Evolutionary conservation across 2,113 vertebrate species (phyloP).

Genomic region (Cyprinodon variegatus): DNA sequence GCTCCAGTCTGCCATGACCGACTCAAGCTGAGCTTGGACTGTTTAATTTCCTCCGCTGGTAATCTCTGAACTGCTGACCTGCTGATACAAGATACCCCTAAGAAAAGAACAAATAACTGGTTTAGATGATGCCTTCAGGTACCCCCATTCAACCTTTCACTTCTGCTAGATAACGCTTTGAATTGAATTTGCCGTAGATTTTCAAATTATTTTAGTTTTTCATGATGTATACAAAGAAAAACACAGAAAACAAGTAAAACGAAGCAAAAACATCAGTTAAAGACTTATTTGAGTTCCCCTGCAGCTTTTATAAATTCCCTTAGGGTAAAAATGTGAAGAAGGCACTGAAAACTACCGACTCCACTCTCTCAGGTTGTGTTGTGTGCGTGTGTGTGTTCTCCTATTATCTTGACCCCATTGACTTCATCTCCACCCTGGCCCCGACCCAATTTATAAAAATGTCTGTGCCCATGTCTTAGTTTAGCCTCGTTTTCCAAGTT

Average conservation of each 20-base stretch:
- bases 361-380: not conserved
- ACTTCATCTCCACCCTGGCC: not conserved
- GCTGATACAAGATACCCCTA: slow-evolving; percentile 4
- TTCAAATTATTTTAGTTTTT: not conserved
- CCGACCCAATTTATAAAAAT: slow-evolving; percentile 45
- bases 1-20: slow-evolving; percentile 94
- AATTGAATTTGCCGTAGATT: not conserved
- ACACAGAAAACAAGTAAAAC: not conserved
- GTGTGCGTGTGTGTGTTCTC: slow-evolving; percentile 1
- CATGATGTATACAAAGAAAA: not conserved
- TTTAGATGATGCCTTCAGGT: not conserved
- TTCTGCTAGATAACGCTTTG: not conserved
- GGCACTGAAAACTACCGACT: not conserved
- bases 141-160: not conserved
- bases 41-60: not conserved
- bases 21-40: slow-evolving; percentile 45
- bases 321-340: not conserved
- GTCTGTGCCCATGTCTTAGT: slow-evolving; percentile 54
- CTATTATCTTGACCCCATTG: slow-evolving; percentile 20
- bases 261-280: not conserved
- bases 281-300: not conserved
- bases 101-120: not conserved
- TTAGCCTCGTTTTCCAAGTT: slow-evolving; percentile 50
- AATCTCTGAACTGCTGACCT: not conserved
- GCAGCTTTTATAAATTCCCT: not conserved